A percentile compares a stretch with the other conserved stretches of the same genome.
phyloP scores from a whole-genome alignment of 2,888 invertebrate genomes.

The Eristalis intricaria region DNA sequence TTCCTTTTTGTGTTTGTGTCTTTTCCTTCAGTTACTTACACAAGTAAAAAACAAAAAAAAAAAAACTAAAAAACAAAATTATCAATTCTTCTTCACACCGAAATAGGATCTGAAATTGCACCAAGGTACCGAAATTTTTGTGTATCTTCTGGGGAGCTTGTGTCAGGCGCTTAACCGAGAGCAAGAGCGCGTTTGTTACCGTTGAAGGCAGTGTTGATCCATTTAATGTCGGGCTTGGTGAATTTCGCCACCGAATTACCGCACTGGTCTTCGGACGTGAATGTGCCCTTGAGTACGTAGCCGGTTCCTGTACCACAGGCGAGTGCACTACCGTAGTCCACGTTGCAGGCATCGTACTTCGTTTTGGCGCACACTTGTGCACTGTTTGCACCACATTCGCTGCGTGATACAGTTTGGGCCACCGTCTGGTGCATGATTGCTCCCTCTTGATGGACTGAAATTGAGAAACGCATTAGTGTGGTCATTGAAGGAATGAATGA shows the following conservation, averaged over 20 bases:
- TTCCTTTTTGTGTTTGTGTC: slow-evolving; percentile 36
- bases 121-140: slow-evolving; percentile 61
- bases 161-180: slow-evolving; percentile 42
- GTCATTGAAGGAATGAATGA: too few relatives aligned
- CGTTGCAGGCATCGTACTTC: slow-evolving; percentile 89
- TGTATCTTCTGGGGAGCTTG: slow-evolving; percentile 14
- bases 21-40: slow-evolving; percentile 45
- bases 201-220: slow-evolving; percentile 81
- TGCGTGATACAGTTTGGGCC: slow-evolving; percentile 86
- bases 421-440: slow-evolving; percentile 89
- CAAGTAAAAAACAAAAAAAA: neutral
- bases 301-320: slow-evolving; percentile 89
- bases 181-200: slow-evolving; percentile 71
- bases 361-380: slow-evolving; percentile 85
- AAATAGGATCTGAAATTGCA: slow-evolving; percentile 71
- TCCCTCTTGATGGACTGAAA: slow-evolving; percentile 87
- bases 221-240: slow-evolving; percentile 84
- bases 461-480: slow-evolving; percentile 4
- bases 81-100: slow-evolving; percentile 57
- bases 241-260: slow-evolving; percentile 84
- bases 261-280: slow-evolving; percentile 88
- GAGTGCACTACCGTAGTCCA: slow-evolving; percentile 90
- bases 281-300: slow-evolving; percentile 87
- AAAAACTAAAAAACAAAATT: slow-evolving; percentile 30
- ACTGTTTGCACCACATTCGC: slow-evolving; percentile 77